These are phyloP conservation scores for Drosophila quadrilineata DNA, from an alignment of 1,140 invertebrate species.

Conservation along the genomic window DNA sequence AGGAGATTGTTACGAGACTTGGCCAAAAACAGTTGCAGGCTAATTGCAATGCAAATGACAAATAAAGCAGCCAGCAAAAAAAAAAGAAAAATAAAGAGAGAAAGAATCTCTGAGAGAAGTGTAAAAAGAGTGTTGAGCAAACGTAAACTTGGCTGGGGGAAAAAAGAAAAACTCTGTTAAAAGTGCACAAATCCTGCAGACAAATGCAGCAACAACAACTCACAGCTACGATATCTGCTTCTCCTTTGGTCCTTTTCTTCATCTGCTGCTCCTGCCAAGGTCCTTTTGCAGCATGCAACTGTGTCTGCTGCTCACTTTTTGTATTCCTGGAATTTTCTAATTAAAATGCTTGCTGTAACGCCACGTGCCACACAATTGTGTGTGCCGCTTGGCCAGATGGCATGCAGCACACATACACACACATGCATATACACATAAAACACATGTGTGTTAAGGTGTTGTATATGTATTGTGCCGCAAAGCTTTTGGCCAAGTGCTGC, in stretches of 20 bases:
- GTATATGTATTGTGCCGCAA: conserved; percentile 32
- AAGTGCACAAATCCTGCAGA: conserved; percentile 65
- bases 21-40: conserved; percentile 46
- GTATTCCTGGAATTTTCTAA: conserved; percentile 77
- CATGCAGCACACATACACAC: not conserved
- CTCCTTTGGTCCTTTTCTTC: too few species aligned
- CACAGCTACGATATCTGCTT: too few species aligned
- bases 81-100: conserved; percentile 16
- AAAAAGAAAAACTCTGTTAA: conserved; percentile 41
- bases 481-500: conserved; percentile 36
- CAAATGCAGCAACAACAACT: too few species aligned
- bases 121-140: too few species aligned
- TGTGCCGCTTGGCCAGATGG: conserved; percentile 51
- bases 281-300: not conserved
- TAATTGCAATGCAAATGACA: conserved; percentile 75
- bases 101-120: too few species aligned
- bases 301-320: conserved; percentile 42
- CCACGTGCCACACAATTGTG: conserved; percentile 50
- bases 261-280: conserved; percentile 19
- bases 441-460: conserved; percentile 11
- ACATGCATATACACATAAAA: too few species aligned
- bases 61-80: conserved; percentile 54
- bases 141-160: conserved; percentile 12
- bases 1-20: not conserved
- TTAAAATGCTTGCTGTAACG: conserved; percentile 63